phyloP scores from a whole-genome alignment of 1,140 invertebrate species.

The Diplogasteroides magnus region DNA sequence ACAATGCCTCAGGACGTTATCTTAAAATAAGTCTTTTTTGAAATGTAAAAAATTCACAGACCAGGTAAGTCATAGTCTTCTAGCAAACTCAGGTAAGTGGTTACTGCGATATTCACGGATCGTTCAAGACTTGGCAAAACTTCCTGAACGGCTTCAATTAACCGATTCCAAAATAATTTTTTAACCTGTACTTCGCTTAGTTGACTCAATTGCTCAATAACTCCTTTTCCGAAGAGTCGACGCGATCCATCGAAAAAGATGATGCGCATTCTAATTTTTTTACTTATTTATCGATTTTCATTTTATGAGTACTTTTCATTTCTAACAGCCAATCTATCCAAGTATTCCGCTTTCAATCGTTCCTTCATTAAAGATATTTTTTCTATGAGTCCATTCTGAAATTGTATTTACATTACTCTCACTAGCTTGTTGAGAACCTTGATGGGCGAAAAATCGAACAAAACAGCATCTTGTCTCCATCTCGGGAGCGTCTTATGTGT shows the following conservation, averaged over 20 bases:
- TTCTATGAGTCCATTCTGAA: too few relatives aligned
- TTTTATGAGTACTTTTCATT: not conserved
- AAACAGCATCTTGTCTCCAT: too few relatives aligned
- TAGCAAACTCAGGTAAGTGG: not conserved
- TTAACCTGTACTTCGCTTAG: not conserved
- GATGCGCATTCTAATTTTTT: not conserved
- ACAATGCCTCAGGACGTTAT: not conserved
- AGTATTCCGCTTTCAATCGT: too few relatives aligned
- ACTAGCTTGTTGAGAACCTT: too few relatives aligned
- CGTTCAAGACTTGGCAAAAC: not conserved
- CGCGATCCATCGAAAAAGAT: not conserved
- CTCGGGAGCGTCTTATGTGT: too few relatives aligned
- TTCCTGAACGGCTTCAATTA: not conserved
- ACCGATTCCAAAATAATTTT: not conserved
- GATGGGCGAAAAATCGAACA: too few relatives aligned
- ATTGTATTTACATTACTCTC: too few relatives aligned
- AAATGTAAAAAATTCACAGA: not conserved
- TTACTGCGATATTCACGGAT: not conserved
- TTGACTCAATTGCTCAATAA: not conserved
- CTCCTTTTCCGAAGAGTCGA: not conserved
- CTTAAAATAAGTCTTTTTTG: too few relatives aligned
- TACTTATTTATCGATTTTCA: not conserved
- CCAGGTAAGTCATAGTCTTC: not conserved
- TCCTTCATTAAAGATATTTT: too few relatives aligned
- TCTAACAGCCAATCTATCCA: too few relatives aligned